A percentile compares a stretch with the other conserved stretches of the same genome.
Conservation (phyloP, 1,140 invertebrate species). For the Drosophila gunungcola region DNA sequence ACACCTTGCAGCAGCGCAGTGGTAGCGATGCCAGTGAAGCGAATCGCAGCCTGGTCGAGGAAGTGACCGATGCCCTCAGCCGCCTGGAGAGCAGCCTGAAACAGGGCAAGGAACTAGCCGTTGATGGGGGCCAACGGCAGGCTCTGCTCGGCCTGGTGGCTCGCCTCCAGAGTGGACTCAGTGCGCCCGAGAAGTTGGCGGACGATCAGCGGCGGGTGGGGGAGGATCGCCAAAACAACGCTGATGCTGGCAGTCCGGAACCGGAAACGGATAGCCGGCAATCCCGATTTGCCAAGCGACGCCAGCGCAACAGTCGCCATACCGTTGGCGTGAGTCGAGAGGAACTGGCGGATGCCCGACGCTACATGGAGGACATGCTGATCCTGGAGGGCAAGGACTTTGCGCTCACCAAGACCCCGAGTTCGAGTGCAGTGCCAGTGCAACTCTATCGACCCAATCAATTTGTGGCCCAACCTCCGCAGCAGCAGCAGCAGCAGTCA, state of each 20-base stretch:
- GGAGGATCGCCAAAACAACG: conserved; percentile 39
- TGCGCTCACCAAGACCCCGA: conserved; percentile 71
- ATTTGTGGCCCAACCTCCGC: conserved; percentile 61
- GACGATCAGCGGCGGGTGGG: background rate
- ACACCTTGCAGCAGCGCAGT: conserved; percentile 73
- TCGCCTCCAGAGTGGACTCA: conserved; percentile 90
- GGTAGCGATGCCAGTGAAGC: conserved; percentile 54
- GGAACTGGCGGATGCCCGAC: conserved; percentile 90
- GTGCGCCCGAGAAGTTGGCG: conserved; percentile 85
- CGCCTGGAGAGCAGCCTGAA: conserved; percentile 90
- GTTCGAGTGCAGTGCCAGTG: conserved; percentile 70
- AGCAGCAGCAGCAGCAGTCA: conserved; percentile 4
- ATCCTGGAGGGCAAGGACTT: conserved; percentile 80
- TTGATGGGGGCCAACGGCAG: conserved; percentile 86
- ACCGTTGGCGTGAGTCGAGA: conserved; percentile 92
- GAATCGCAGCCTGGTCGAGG: conserved; percentile 87
- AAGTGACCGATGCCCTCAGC: conserved; percentile 91
- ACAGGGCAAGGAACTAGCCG: conserved; percentile 85
- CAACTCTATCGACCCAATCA: conserved; percentile 78
- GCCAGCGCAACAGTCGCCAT: conserved; percentile 88
- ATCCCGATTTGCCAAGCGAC: conserved; percentile 84
- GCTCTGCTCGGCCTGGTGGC: conserved; percentile 90
- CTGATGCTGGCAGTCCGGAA: conserved; percentile 20
- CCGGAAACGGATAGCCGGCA: conserved; percentile 46
- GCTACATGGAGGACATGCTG: conserved; percentile 89